These are phyloP conservation scores for Dendropsophus ebraccatus DNA, from an alignment of 2,113 vertebrate species.

Conservation along the genomic window DNA sequence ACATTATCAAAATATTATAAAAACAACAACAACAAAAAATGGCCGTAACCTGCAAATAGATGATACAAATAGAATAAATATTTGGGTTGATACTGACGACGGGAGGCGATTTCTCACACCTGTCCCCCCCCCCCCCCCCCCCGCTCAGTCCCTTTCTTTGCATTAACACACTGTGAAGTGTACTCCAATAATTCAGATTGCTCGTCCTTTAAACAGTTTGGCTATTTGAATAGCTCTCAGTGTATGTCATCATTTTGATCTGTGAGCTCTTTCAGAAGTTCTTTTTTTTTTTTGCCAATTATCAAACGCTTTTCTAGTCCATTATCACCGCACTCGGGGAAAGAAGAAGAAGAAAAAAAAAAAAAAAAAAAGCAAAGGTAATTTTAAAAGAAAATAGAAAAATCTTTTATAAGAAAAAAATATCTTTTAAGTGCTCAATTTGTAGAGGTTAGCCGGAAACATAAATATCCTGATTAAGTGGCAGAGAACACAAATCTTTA, in stretches of 20 bases:
- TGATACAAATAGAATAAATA: not conserved
- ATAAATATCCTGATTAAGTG: constrained; percentile 59
- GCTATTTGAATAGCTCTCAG: constrained; percentile 12
- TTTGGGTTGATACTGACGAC: not conserved
- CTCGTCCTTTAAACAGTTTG: constrained; percentile 12
- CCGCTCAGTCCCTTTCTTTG: not conserved
- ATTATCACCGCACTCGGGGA: constrained; percentile 33
- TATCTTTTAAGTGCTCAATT: constrained; percentile 56
- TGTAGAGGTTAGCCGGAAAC: constrained; percentile 56
- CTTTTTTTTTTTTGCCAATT: constrained; percentile 35
- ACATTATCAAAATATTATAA: no score
- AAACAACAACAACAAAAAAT: no score
- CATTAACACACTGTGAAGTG: not conserved
- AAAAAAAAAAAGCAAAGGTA: constrained; percentile 50
- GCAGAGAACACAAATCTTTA: constrained; percentile 68
- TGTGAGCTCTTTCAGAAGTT: constrained; percentile 42
- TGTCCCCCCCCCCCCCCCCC: not conserved
- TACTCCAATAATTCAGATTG: not conserved
- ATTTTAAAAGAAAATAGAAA: constrained; percentile 42
- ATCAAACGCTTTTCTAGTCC: constrained; percentile 24
- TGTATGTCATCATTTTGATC: constrained; percentile 50
- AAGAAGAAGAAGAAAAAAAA: constrained; percentile 39
- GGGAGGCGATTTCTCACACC: not conserved
- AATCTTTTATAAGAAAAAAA: constrained; percentile 39
- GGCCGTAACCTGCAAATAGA: no score